Percentiles rank a stretch among this genome's conserved stretches.
Evolutionary conservation across 2,113 vertebrate species (phyloP).

Genomic region (Alosa alosa): DNA sequence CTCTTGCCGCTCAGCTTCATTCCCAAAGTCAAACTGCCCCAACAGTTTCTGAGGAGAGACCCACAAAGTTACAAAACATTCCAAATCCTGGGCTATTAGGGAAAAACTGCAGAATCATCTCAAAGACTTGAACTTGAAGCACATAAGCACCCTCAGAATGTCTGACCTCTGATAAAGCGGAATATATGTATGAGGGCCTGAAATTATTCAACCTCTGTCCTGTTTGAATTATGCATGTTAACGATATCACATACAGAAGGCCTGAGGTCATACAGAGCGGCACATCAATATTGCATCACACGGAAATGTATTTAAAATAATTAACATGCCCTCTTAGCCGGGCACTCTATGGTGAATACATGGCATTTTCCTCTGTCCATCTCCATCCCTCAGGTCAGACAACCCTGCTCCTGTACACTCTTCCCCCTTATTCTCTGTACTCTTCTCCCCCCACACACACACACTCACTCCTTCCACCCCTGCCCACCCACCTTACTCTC

Average conservation of each 20-base stretch:
- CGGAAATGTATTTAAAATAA: not conserved
- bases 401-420: not conserved
- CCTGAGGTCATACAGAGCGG: no score
- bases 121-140: not conserved
- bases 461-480: no score
- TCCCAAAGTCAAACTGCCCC: conserved; percentile 95
- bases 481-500: not conserved
- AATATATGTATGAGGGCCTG: not conserved
- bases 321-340: not conserved
- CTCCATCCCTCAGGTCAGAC: not conserved
- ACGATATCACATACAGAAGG: not conserved
- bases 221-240: not conserved
- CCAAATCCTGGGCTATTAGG: not conserved
- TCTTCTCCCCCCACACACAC: no score
- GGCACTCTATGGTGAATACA: not conserved
- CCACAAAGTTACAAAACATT: not conserved
- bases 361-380: not conserved
- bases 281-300: not conserved
- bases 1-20: conserved; percentile 85
- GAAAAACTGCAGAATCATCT: not conserved
- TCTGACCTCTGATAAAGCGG: not conserved
- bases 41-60: conserved; percentile 82
- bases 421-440: not conserved
- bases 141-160: not conserved
- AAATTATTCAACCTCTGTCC: not conserved